Evolutionary conservation across 53 echinoderm and acorn worm genomes (phyloP).

Genomic region (Zoroaster sp.): DNA sequence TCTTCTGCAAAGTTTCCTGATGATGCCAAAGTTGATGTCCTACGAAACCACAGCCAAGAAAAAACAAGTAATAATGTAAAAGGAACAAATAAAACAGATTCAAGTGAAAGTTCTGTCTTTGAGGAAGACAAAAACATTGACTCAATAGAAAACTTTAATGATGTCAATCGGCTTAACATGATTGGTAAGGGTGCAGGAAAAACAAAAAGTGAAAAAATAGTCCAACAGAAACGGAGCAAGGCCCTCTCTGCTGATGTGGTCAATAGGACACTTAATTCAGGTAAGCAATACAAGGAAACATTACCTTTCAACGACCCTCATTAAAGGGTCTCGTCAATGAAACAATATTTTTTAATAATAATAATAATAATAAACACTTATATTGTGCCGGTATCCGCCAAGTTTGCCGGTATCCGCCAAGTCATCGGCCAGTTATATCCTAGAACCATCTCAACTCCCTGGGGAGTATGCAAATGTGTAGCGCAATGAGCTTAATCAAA

Average conservation of each 20-base stretch:
- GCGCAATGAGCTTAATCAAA: no score
- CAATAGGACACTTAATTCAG: constrained; percentile 52
- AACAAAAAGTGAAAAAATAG: not conserved
- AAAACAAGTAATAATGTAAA: not conserved
- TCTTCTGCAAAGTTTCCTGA: not conserved
- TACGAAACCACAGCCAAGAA: not conserved
- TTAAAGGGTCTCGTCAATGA: no score
- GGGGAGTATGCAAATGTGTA: no score
- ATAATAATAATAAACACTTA: no score
- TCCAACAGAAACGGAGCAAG: not conserved
- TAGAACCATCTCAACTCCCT: no score
- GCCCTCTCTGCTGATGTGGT: constrained; percentile 36
- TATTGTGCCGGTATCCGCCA: no score
- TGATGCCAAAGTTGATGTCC: no score
- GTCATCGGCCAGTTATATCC: no score
- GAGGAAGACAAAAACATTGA: not conserved
- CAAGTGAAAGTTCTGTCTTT: not conserved
- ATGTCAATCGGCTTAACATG: not conserved
- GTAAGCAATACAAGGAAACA: not conserved
- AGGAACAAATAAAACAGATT: not conserved
- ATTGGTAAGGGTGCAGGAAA: not conserved
- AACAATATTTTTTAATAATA: no score
- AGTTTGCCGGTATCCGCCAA: no score
- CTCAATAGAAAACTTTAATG: not conserved
- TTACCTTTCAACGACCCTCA: no score